Percentiles rank a stretch among this genome's conserved stretches.
Conservation (phyloP, 2,797 vertebrate genomes). For the Coregonus ussuriensis region DNA sequence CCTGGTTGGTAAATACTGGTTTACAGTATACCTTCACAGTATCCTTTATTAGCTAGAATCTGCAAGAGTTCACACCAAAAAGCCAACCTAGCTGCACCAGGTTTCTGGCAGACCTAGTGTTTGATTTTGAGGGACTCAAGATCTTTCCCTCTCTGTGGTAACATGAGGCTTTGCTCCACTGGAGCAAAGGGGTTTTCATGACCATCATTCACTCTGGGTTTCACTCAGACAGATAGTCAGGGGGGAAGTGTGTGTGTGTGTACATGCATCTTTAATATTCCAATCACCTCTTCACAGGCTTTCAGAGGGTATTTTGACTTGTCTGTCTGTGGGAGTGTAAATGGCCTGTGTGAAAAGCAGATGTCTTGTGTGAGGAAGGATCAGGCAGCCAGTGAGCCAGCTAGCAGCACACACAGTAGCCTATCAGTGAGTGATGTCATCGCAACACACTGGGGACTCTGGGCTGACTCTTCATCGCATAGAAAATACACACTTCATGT, state of each 20-base stretch:
- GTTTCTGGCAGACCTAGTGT: background rate
- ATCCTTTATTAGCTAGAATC: background rate
- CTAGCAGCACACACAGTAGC: slow-evolving; percentile 22
- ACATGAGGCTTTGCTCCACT: background rate
- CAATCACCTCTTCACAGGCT: slow-evolving; percentile 48
- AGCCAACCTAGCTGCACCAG: no score
- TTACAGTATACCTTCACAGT: background rate
- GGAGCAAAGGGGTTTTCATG: background rate
- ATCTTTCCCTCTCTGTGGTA: background rate
- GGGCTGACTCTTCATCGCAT: slow-evolving; percentile 1
- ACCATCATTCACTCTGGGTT: background rate
- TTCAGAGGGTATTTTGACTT: slow-evolving; percentile 44
- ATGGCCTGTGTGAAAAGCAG: slow-evolving; percentile 45
- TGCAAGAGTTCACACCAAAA: no score
- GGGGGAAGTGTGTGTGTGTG: background rate
- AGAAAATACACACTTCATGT: background rate
- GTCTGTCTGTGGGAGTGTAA: slow-evolving; percentile 37
- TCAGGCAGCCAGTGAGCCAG: slow-evolving; percentile 12
- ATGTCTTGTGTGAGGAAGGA: slow-evolving; percentile 14
- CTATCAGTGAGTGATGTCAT: slow-evolving; percentile 26
- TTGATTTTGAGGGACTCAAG: background rate
- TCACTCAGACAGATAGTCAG: background rate
- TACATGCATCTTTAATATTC: slow-evolving; percentile 60
- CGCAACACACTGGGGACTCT: background rate
- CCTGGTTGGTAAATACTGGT: background rate